phyloP scores from a whole-genome alignment of 2,888 invertebrate genomes.

The Tortricodes alternella region DNA sequence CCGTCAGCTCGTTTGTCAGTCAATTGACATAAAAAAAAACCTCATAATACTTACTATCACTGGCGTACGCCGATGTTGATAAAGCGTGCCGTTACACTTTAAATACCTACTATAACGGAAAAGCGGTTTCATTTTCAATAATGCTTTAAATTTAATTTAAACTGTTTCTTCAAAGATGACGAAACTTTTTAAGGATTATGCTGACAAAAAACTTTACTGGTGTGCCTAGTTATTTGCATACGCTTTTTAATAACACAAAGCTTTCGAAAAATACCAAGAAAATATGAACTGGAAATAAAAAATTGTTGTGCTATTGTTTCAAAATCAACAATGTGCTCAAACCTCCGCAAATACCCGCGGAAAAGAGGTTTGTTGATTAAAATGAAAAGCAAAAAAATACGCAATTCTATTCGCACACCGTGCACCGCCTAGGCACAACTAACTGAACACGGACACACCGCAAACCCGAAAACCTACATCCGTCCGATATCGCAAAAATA shows the following conservation, averaged over 20 bases:
- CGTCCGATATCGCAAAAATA: slow-evolving; percentile 67
- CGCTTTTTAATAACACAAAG: not conserved
- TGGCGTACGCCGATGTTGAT: too few relatives aligned
- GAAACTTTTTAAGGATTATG: too few relatives aligned
- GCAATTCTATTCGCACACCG: slow-evolving; percentile 55
- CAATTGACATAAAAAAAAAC: too few relatives aligned
- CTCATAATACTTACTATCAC: too few relatives aligned
- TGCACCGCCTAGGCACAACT: slow-evolving; percentile 60
- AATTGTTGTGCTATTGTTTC: not conserved
- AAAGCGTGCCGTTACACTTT: too few relatives aligned
- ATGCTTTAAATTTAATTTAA: too few relatives aligned
- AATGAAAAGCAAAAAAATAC: slow-evolving; percentile 43
- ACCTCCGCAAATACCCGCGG: slow-evolving; percentile 1
- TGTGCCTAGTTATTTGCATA: too few relatives aligned
- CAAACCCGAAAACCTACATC: slow-evolving; percentile 79
- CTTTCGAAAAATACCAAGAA: not conserved
- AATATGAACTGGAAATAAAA: not conserved
- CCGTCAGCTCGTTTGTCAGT: too few relatives aligned
- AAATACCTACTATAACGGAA: too few relatives aligned
- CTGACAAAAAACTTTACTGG: too few relatives aligned
- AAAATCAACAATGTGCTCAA: slow-evolving; percentile 13
- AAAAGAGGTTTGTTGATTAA: slow-evolving; percentile 33
- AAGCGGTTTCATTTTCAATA: too few relatives aligned
- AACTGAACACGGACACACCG: slow-evolving; percentile 65
- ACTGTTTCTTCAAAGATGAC: too few relatives aligned